Evolutionary conservation across 2,797 vertebrate genomes (phyloP).

Genomic region (Muscicapa comitata): DNA sequence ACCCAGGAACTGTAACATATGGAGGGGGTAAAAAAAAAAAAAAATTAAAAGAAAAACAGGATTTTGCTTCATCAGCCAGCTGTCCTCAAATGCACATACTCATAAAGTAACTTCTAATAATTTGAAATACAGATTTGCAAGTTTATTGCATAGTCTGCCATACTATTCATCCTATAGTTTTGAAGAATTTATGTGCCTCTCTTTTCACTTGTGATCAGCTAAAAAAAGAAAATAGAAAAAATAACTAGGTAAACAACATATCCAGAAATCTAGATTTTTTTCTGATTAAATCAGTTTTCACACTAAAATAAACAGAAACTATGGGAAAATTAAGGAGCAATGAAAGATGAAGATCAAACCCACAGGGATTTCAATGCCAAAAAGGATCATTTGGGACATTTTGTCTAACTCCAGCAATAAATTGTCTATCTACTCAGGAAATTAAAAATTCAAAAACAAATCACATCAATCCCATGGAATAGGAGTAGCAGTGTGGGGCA

Average conservation of each 20-base stretch:
- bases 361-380: neutral
- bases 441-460: neutral
- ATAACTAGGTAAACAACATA: slow-evolving; percentile 27
- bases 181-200: neutral
- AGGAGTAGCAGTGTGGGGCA: neutral
- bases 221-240: slow-evolving; percentile 11
- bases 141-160: neutral
- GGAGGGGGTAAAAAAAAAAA: neutral
- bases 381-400: neutral
- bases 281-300: neutral
- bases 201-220: neutral
- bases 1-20: slow-evolving; percentile 79
- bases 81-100: neutral
- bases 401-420: neutral
- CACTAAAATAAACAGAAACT: slow-evolving; percentile 17
- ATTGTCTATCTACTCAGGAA: neutral
- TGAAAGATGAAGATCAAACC: neutral
- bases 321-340: neutral
- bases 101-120: neutral
- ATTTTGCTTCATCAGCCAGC: neutral
- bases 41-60: neutral
- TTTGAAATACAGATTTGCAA: neutral
- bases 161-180: neutral
- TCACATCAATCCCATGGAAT: neutral
- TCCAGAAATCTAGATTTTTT: neutral